Base-by-base conservation (phyloP, 35 echinoderm and acorn worm species). In the Heliocidaris tuberculata region DNA sequence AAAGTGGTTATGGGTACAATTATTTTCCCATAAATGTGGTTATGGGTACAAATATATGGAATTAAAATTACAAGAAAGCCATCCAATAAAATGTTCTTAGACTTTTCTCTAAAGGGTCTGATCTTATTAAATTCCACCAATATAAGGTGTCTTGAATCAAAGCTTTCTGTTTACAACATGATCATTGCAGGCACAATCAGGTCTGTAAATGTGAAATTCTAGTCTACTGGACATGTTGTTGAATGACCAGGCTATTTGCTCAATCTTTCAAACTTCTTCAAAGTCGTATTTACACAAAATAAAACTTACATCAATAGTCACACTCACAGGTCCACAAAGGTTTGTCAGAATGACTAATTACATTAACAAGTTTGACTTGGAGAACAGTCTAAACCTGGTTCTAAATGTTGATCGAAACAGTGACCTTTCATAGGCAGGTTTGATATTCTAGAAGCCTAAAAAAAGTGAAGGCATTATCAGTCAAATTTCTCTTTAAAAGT, bases 401-500 rank as follows among this genome's bases (percentile, higher is more conserved):
- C 60, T 70, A 7, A 78, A 78, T 24, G 7, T 0, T 27, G 65
- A 56, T 13, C 7, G 11, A 56, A 13, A 56, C 52, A 56, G 52
- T 56, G 52, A 11, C 52, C 15, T 56, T 56, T 15, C 52, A 56
- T 56, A 56, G 13, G 50, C 10, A 15, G 50, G 13, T 56, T 15
- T 52, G 50, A 52, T 52, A 52, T 52, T 13, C 7, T 52, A 52
- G 6, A 52, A 10, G 50, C 12, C 50, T 52, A 19, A 24, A 0
- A 7, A 78, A 78, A 78, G 21, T 78, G 65, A 5, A 78, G 65
- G 27, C 21, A 27, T 27, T 27, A 6, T 21, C 7, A 78, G 27
- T 0, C 35, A 42, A 42, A 1, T 42, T 19, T n/a, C 65, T n/a
- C 21, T 78, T 92, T 54, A 96, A 61, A 93, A 78, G 54, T 96